Conservation (phyloP, 2,113 vertebrate genomes). For the Anseranas semipalmata region DNA sequence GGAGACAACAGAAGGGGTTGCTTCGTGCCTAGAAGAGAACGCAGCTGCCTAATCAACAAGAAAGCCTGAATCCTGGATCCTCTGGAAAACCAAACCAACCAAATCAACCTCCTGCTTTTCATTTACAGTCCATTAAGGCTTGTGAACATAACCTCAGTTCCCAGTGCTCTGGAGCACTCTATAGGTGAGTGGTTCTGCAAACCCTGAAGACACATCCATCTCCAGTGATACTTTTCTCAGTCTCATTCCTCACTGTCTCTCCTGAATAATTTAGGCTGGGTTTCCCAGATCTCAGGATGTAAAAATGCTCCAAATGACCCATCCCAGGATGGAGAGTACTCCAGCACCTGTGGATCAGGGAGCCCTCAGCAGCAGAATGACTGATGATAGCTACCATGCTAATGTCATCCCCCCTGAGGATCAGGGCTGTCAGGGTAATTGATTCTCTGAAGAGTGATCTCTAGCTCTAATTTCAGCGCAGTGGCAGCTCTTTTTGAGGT, state of each 20-base stretch:
- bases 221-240: not conserved
- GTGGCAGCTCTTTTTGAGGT: not conserved
- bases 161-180: not conserved
- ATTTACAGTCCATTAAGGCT: not conserved
- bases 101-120: not conserved
- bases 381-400: slow-evolving; percentile 8
- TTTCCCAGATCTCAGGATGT: not conserved
- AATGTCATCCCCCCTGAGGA: not conserved
- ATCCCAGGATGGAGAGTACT: not conserved
- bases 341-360: not conserved
- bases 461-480: slow-evolving; percentile 15
- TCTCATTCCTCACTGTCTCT: not conserved
- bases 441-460: slow-evolving; percentile 41
- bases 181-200: not conserved
- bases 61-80: not conserved
- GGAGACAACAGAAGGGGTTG: not conserved
- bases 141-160: not conserved
- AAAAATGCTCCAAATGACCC: not conserved
- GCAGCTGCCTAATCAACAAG: not conserved
- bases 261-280: not conserved
- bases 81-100: not conserved
- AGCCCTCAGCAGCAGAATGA: slow-evolving; percentile 12
- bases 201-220: not conserved
- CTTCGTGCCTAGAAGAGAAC: not conserved
- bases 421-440: slow-evolving; percentile 21